phyloP scores from a whole-genome alignment of 2,113 vertebrate genomes.

The western clawed frog (Xenopus tropicalis) region DNA sequence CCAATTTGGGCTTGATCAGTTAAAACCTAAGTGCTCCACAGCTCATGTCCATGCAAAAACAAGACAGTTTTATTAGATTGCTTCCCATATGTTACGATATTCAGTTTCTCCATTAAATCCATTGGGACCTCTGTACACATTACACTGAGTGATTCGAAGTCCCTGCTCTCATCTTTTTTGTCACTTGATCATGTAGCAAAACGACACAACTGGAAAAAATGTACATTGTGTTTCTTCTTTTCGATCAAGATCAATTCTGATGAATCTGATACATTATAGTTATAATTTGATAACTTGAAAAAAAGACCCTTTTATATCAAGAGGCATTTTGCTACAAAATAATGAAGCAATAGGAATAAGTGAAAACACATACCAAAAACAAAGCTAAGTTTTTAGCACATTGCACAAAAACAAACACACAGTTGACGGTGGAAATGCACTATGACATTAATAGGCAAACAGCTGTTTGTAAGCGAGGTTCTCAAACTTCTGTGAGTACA shows the following conservation, averaged over 20 bases:
- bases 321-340: no score
- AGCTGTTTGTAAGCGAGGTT: slow-evolving; percentile 28
- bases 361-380: not conserved
- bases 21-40: not conserved
- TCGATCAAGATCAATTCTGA: not conserved
- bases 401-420: not conserved
- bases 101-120: not conserved
- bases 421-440: not conserved
- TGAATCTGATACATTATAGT: no score
- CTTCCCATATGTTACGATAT: not conserved
- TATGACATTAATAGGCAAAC: slow-evolving; percentile 13
- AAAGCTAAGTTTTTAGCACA: not conserved
- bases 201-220: not conserved
- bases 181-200: not conserved
- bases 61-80: not conserved
- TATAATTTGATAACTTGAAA: no score
- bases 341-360: no score
- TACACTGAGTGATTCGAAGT: not conserved
- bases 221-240: not conserved
- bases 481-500: slow-evolving; percentile 20
- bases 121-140: not conserved
- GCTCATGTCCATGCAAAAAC: not conserved
- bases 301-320: no score
- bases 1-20: not conserved
- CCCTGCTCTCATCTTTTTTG: not conserved